These are phyloP conservation scores for Drosophila trapezifrons DNA, from an alignment of 1,140 invertebrate species.

Conservation along the genomic window DNA sequence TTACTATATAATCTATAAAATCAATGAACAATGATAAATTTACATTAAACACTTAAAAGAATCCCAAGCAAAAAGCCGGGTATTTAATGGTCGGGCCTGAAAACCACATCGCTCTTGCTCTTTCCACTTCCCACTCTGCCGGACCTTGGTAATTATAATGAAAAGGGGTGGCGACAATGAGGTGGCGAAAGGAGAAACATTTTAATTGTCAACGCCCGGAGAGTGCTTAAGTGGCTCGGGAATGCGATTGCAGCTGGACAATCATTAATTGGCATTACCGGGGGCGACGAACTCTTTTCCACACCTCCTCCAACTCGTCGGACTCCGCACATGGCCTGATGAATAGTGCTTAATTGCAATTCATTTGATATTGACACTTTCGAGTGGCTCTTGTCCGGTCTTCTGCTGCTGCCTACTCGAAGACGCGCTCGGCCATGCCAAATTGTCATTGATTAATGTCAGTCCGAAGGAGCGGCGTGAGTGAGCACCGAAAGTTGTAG, in stretches of 20 bases:
- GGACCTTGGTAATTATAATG: conserved; percentile 25
- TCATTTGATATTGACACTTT: conserved; percentile 78
- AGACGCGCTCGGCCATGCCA: conserved; percentile 57
- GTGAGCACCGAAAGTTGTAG: conserved; percentile 28
- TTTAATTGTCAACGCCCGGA: conserved; percentile 69
- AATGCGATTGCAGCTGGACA: conserved; percentile 46
- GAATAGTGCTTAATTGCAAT: conserved; percentile 73
- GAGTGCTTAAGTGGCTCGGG: conserved; percentile 48
- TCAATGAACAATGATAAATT: too few relatives aligned
- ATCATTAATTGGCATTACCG: conserved; percentile 66
- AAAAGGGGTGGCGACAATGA: conserved; percentile 3
- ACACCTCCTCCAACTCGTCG: conserved; percentile 11
- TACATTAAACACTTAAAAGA: neutral
- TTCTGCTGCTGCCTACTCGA: conserved; percentile 42
- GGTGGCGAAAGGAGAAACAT: conserved; percentile 39
- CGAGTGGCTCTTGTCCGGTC: conserved; percentile 35
- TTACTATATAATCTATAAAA: neutral
- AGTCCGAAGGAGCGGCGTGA: conserved; percentile 24
- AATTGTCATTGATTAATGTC: conserved; percentile 75
- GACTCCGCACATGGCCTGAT: conserved; percentile 49
- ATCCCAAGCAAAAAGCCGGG: neutral
- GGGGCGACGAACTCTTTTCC: conserved; percentile 35
- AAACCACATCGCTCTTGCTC: neutral
- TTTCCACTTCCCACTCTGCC: neutral
- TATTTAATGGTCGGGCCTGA: neutral